These are phyloP conservation scores for Pelodytes ibericus DNA, from an alignment of 2,797 vertebrate genomes.

Conservation along the genomic window DNA sequence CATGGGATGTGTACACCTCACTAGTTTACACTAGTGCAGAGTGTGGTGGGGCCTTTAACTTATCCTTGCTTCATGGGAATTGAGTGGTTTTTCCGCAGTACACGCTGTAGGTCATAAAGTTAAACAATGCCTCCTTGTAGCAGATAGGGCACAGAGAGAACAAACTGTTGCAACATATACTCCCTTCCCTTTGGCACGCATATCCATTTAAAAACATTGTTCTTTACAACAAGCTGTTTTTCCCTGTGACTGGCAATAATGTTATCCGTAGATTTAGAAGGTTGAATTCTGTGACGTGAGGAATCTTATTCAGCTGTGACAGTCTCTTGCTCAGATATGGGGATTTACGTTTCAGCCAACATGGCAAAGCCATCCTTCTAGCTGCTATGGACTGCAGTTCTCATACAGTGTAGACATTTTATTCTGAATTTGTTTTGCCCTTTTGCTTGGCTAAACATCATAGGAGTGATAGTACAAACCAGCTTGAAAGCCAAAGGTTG, in stretches of 20 bases:
- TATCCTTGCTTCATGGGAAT: slow-evolving; percentile 24
- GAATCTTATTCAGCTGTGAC: background rate
- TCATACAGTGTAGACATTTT: no score
- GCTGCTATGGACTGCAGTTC: no score
- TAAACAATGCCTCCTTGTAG: slow-evolving; percentile 32
- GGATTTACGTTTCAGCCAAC: background rate
- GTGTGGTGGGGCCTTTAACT: background rate
- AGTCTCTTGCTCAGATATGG: background rate
- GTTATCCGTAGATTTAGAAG: background rate
- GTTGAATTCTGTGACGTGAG: background rate
- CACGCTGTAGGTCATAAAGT: slow-evolving; percentile 2
- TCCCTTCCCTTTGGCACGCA: background rate
- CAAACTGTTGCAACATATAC: background rate
- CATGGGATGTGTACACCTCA: background rate
- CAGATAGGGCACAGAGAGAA: background rate
- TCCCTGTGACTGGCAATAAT: background rate
- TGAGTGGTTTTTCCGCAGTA: background rate
- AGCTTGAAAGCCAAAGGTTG: no score
- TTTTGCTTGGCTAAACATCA: no score
- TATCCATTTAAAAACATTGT: background rate
- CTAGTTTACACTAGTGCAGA: background rate
- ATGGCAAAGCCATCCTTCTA: background rate
- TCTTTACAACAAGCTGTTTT: background rate
- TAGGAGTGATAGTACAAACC: no score
- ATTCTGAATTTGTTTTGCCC: no score